A percentile compares a stretch with the other conserved stretches of the same genome.
Conservation (phyloP, 2,797 vertebrate genomes). For the Tarsius wallacei region DNA sequence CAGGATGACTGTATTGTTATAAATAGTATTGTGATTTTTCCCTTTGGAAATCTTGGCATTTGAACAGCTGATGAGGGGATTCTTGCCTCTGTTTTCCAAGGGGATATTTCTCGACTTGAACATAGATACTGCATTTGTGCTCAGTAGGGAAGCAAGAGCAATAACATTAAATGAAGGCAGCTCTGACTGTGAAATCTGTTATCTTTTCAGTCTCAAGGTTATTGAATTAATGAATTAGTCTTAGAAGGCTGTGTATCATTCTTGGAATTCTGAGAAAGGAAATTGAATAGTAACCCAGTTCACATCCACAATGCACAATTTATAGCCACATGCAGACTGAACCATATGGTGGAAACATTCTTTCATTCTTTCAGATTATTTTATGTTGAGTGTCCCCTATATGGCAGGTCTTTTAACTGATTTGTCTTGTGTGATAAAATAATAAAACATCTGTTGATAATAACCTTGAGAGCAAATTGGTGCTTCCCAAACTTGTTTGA, state of each 20-base stretch:
- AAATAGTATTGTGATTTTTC: background rate
- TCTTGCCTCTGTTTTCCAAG: conserved; percentile 56
- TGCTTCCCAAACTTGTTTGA: conserved; percentile 66
- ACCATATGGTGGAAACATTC: conserved; percentile 71
- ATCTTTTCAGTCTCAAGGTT: conserved; percentile 76
- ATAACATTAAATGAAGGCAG: conserved; percentile 60
- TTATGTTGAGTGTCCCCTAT: conserved; percentile 46
- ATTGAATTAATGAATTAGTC: conserved; percentile 72
- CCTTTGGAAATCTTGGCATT: conserved; percentile 16
- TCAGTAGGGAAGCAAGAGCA: conserved; percentile 22
- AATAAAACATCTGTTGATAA: conserved; percentile 78
- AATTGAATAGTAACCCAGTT: conserved; percentile 74
- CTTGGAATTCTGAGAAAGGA: conserved; percentile 67
- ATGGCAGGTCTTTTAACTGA: conserved; percentile 51
- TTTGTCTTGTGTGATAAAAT: conserved; percentile 66
- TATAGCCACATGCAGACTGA: conserved; percentile 71
- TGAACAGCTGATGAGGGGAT: background rate
- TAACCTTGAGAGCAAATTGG: conserved; percentile 79
- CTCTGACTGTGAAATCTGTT: conserved; percentile 81
- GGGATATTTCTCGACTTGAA: conserved; percentile 45
- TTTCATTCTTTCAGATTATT: conserved; percentile 82
- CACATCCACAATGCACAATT: conserved; percentile 70
- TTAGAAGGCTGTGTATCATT: conserved; percentile 72
- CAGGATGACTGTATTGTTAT: background rate
- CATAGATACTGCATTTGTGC: conserved; percentile 34